Conservation (phyloP, 64 coral and sea anemone species). For the Stichodactyla mertensii region DNA sequence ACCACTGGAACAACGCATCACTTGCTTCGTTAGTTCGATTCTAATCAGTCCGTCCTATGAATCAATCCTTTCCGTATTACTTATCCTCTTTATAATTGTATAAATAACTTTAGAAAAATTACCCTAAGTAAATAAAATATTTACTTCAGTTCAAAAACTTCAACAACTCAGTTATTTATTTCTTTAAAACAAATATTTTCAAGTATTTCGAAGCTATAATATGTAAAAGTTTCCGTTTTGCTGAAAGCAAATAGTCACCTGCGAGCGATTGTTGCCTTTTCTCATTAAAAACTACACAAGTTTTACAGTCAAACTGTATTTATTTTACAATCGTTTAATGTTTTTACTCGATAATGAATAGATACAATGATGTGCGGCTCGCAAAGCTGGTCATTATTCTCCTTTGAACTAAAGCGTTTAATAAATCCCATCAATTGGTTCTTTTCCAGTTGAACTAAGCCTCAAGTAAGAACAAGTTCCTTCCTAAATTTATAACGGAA, state of each 20-base stretch:
- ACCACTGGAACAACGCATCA: not conserved
- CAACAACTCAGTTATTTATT: conserved; percentile 9
- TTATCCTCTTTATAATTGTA: not conserved
- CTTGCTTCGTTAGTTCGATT: not conserved
- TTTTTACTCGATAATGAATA: not conserved
- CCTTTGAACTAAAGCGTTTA: not conserved
- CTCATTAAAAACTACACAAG: conserved; percentile 10
- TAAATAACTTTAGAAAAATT: not conserved
- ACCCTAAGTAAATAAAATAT: not conserved
- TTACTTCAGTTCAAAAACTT: not conserved
- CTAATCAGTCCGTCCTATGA: not conserved
- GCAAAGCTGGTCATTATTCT: not conserved
- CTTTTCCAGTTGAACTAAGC: not conserved
- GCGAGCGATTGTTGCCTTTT: not conserved
- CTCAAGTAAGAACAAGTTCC: not conserved
- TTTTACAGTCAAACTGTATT: not conserved
- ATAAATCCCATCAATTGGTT: not conserved
- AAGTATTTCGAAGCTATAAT: conserved; percentile 16
- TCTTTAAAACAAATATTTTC: conserved; percentile 1
- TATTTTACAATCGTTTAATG: not conserved
- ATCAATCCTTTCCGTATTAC: not conserved
- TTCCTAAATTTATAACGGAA: conserved; percentile 6
- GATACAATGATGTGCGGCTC: not conserved
- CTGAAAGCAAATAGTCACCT: conserved; percentile 5
- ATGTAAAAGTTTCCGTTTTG: conserved; percentile 2